Conservation (phyloP, 2,888 invertebrate species). For the Microctonus hyperodae region DNA sequence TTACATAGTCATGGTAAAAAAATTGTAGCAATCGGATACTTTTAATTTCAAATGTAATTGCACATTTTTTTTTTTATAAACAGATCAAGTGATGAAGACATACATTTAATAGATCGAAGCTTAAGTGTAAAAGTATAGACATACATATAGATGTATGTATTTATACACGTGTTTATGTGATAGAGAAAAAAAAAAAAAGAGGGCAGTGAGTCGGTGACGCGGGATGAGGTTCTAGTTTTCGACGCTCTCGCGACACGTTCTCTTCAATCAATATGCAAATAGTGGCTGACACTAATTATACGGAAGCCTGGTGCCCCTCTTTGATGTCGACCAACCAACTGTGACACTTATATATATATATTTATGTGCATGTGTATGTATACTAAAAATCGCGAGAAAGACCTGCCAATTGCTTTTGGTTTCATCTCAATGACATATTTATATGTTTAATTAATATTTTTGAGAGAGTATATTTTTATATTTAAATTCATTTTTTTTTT, state of each 20-base stretch:
- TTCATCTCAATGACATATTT: constrained; percentile 31
- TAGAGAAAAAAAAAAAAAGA: constrained; percentile 31
- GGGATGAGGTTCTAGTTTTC: constrained; percentile 21
- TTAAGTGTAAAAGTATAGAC: no score
- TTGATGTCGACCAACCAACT: constrained; percentile 57
- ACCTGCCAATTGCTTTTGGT: constrained; percentile 11
- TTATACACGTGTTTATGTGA: no score
- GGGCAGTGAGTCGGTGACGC: constrained; percentile 50
- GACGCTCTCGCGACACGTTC: constrained; percentile 48
- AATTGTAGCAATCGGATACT: no score
- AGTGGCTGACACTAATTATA: constrained; percentile 61
- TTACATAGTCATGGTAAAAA: no score
- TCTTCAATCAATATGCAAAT: constrained; percentile 63
- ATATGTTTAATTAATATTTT: no score
- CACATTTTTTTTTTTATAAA: no score
- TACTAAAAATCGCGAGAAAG: constrained; percentile 15
- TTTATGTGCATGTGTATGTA: not conserved
- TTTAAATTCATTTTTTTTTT: no score
- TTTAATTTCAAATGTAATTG: no score
- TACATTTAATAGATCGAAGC: no score
- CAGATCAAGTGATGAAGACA: not conserved
- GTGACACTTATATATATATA: constrained; percentile 28
- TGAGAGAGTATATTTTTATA: no score
- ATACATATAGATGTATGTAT: no score
- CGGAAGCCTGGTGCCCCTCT: constrained; percentile 59